Evolutionary conservation across 1,140 invertebrate genomes (phyloP).

Genomic region (Drosophila orena): DNA sequence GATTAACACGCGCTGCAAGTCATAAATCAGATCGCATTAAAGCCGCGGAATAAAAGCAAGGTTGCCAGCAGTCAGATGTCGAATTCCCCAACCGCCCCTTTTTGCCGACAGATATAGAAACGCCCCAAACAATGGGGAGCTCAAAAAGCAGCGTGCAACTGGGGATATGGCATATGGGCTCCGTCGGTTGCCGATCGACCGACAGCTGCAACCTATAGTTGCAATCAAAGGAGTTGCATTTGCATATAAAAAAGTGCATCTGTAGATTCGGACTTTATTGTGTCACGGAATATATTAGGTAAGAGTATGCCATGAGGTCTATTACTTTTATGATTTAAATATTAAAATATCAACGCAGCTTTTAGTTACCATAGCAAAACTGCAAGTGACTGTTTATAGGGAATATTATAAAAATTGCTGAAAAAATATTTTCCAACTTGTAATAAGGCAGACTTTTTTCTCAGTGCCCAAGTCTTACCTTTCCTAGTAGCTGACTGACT

Average conservation of each 20-base stretch:
- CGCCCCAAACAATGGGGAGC: slow-evolving; percentile 51
- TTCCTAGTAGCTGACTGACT: background rate
- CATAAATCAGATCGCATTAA: slow-evolving; percentile 58
- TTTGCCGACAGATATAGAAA: slow-evolving; percentile 33
- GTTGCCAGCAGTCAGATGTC: slow-evolving; percentile 59
- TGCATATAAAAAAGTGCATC: background rate
- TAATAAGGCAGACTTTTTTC: background rate
- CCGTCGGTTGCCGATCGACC: slow-evolving; percentile 8
- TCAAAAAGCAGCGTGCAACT: slow-evolving; percentile 51
- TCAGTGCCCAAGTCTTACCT: background rate
- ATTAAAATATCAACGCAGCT: no score
- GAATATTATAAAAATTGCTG: no score
- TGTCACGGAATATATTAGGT: background rate
- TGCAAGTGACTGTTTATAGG: no score
- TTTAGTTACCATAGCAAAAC: no score
- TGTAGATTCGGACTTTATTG: background rate
- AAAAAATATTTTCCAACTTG: no score
- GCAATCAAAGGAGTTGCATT: background rate
- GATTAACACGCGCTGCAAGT: slow-evolving; percentile 60
- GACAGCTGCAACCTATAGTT: slow-evolving; percentile 14
- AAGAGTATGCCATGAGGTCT: background rate
- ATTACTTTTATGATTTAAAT: background rate
- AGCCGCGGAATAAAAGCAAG: slow-evolving; percentile 55
- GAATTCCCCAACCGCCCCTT: slow-evolving; percentile 16
- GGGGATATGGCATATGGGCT: slow-evolving; percentile 4